Evolutionary conservation across 2,888 invertebrate genomes (phyloP), one percentile per base, ranked within the genome.

Genomic region (Spatulosminthurus flaviceps): DNA sequence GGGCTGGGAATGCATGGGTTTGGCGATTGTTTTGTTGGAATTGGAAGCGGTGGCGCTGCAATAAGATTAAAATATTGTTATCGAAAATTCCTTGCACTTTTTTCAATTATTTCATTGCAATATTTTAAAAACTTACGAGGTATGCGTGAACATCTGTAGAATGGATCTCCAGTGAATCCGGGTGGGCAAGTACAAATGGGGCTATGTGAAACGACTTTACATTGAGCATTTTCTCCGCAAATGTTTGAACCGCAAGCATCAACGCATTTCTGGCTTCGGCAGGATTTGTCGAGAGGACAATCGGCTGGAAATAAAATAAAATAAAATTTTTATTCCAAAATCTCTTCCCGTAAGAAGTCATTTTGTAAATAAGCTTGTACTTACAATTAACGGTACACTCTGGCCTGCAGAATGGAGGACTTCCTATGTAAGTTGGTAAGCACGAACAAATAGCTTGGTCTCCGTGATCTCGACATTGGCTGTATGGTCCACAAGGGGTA

Each of bases 171-270:
- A 26, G 79, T 74, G 43, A 73, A 80, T 13, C 81, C 88, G 22
- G 87, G 86, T 29, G 89, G 85, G 86, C 91, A 91, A 24, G 89
- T 89, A 83, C 91, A 91, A 21, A 89, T 89, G 0, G 90, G 90
- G n/a, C 87, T 87, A 83, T 90, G 89, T 64, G 88, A 88, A 22
- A 88, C 85, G 16, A 86, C 86, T 71, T 84, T 81, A 80, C 88
- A 88, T 34, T 86, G 87, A 1, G 90, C 86, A 82, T 86, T 86
- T 29, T 83, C 82, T 16, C 86, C 86, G 73, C 86, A 95, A 26
- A 92, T 91, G 67, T 76, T 41, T 84, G 92, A 91, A 21, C 90
- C 88, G 86, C 95, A 95, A n/a, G 95, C 95, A 87, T 95, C 92
- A 71, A 91, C 88, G 86, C 92, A 92, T 87, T 91, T 90, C 84